phyloP scores from a whole-genome alignment of 2,113 vertebrate genomes.

The Alaudala cheleensis region DNA sequence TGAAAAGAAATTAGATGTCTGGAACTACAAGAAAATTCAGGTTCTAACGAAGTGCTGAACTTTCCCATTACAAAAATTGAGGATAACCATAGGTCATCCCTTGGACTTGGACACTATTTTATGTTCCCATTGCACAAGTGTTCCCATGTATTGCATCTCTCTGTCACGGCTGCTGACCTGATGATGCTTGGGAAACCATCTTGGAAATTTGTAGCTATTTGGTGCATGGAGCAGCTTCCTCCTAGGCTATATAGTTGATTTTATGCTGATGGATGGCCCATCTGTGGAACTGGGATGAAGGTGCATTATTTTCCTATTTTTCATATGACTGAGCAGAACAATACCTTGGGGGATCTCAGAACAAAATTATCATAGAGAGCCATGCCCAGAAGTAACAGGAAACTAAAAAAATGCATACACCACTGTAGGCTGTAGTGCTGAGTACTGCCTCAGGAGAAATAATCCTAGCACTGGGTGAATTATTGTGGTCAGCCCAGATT shows the following conservation, averaged over 20 bases:
- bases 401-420: neutral
- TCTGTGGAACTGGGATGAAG: constrained; percentile 35
- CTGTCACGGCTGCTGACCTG: accelerated
- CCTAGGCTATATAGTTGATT: neutral
- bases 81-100: neutral
- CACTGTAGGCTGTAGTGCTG: neutral
- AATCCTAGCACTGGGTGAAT: neutral
- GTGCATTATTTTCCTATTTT: constrained; percentile 55
- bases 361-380: constrained; percentile 25
- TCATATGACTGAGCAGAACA: constrained; percentile 43
- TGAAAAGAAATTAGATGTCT: neutral
- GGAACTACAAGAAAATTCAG: neutral
- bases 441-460: constrained; percentile 8
- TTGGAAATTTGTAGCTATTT: neutral
- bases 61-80: neutral
- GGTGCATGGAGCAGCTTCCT: neutral
- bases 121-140: neutral
- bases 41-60: neutral
- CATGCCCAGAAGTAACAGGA: constrained; percentile 18
- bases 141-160: accelerated
- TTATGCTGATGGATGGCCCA: constrained; percentile 16
- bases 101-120: neutral
- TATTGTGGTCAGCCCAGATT: neutral
- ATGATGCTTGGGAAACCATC: neutral
- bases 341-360: constrained; percentile 13